These are phyloP conservation scores for Drosophila albomicans DNA, from an alignment of 1,140 invertebrate species.

Conservation along the genomic window DNA sequence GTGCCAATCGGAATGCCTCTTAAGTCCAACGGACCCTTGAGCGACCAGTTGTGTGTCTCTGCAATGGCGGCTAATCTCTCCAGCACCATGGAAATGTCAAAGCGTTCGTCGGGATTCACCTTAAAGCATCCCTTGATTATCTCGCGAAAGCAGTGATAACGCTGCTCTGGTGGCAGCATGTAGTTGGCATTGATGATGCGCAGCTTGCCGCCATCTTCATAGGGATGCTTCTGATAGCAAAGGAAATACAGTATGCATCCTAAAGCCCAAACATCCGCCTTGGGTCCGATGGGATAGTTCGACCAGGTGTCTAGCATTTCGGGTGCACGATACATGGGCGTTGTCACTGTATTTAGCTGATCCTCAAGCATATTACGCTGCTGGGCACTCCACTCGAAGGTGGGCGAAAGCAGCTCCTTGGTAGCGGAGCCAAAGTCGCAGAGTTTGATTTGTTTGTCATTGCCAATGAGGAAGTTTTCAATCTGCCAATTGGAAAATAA, in stretches of 20 bases:
- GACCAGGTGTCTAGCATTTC: conserved; percentile 99
- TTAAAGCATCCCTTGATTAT: conserved; percentile 95
- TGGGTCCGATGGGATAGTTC: conserved; percentile 95
- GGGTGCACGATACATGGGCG: conserved; percentile 95
- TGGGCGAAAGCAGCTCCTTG: conserved; percentile 92
- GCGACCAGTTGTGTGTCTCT: conserved; percentile 92
- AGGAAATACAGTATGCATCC: conserved; percentile 97
- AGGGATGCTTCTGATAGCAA: conserved; percentile 97
- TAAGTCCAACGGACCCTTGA: conserved; percentile 88
- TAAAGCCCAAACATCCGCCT: conserved; percentile 98
- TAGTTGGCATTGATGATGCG: conserved; percentile 98
- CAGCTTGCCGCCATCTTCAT: conserved; percentile 98
- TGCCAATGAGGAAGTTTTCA: conserved; percentile 88
- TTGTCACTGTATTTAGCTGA: conserved; percentile 91
- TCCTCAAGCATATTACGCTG: conserved; percentile 97
- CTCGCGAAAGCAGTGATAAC: conserved; percentile 94
- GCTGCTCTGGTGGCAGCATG: conserved; percentile 92
- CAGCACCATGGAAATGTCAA: conserved; percentile 91
- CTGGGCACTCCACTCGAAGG: conserved; percentile 95
- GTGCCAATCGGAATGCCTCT: conserved; percentile 74
- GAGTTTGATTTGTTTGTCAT: conserved; percentile 94
- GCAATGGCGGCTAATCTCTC: conserved; percentile 95
- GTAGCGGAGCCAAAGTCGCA: conserved; percentile 99
- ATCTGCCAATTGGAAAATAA: conserved; percentile 87
- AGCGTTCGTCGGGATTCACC: conserved; percentile 90